Base-by-base conservation (phyloP, 2,888 invertebrate species). In the Scotopteryx bipunctaria region DNA sequence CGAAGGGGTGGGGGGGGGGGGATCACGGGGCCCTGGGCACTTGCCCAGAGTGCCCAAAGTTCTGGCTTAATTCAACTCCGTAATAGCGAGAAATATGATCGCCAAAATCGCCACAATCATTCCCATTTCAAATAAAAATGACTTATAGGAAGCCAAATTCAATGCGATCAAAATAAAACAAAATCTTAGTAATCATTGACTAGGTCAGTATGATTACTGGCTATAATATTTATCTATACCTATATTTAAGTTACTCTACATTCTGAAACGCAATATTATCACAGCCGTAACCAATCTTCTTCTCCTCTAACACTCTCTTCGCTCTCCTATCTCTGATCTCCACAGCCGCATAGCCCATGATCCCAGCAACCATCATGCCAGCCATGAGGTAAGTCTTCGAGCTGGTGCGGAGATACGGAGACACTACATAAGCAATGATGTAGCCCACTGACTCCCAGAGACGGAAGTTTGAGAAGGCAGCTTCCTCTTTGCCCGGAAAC, bases 391-490 rank as follows among this genome's bases (percentile, higher is more conserved):
- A 92, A 0, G 92, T 83, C 68, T 93, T 93, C 14, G 83, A 70
- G 43, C 83, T 76, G 9, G 92, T 91, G 40, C 91, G 82, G 1
- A 93, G 63, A 61, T 84, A 83, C 2, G 91, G 87, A 0, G 92
- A 92, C 57, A 92, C 86, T 21, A 91, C 76, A 70, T 93, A 94
- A 0, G 93, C 92, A 5, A 93, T 83, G 55, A 93, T 92, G 75
- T 93, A 93, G 2, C 94, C 94, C 0, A 92, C 75, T 0, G 93
- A 93, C 70, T 94, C 93, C 94, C 94, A 94, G 1, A 94, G 86
- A 0, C 94, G 83, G 83, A 94, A 94, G 83, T 94, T 94, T 29
- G 94, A 92, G 81, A 93, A 94, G 0, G 94, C 94, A 0, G 94
- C 93, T 66, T 94, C 94, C 66, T 93, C 91, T 59, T 91, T 79